Conservation (phyloP, 1,140 invertebrate genomes). For the Onthophagus taurus region DNA sequence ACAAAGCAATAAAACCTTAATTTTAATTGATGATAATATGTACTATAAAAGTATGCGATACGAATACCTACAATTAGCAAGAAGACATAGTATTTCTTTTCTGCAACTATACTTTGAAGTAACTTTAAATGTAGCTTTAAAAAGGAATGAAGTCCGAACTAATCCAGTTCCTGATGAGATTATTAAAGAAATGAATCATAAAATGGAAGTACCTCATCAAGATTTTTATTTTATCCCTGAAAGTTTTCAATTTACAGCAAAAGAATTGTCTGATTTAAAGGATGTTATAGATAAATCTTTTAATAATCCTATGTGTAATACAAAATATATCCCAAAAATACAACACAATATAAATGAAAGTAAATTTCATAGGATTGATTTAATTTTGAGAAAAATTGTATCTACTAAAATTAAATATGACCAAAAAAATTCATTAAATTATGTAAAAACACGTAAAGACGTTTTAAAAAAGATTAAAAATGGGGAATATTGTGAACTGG, state of each 20-base stretch:
- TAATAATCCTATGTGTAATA: not conserved
- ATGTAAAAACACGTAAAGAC: slow-evolving; percentile 9
- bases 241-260: slow-evolving; percentile 4
- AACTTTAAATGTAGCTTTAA: slow-evolving; percentile 9
- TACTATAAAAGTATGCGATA: slow-evolving; percentile 17
- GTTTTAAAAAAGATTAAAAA: slow-evolving; percentile 10
- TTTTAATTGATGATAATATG: slow-evolving; percentile 18
- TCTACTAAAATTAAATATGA: slow-evolving; percentile 10
- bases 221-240: slow-evolving; percentile 1
- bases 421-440: not conserved
- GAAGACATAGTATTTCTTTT: slow-evolving; percentile 11
- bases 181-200: slow-evolving; percentile 8
- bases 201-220: slow-evolving; percentile 9
- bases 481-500: slow-evolving; percentile 7
- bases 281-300: slow-evolving; percentile 3
- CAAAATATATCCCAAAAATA: not conserved
- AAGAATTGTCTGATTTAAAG: not conserved
- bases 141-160: slow-evolving; percentile 5
- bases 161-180: slow-evolving; percentile 6
- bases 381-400: slow-evolving; percentile 14
- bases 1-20: not conserved
- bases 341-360: not conserved
- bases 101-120: slow-evolving; percentile 12
- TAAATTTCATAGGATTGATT: slow-evolving; percentile 12
- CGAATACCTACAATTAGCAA: slow-evolving; percentile 13